These are phyloP conservation scores for Brotula barbata DNA, from an alignment of 2,797 vertebrate genomes.

Conservation along the genomic window DNA sequence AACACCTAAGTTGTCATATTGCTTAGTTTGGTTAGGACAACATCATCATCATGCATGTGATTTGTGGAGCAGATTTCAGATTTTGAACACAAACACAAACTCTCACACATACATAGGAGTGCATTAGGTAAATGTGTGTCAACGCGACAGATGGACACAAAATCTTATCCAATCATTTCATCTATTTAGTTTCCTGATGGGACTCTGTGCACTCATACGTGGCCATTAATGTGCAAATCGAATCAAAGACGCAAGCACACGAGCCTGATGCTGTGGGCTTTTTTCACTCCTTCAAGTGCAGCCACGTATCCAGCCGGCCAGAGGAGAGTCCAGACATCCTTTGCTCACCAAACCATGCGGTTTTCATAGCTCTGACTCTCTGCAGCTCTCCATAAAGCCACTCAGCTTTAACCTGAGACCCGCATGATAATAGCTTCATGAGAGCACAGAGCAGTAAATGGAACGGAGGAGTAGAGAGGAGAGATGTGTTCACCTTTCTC, in stretches of 20 bases:
- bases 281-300: slow-evolving; percentile 11
- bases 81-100: background rate
- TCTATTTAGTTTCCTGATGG: no score
- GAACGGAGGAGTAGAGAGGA: slow-evolving; percentile 47
- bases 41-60: slow-evolving; percentile 36
- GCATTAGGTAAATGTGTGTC: background rate
- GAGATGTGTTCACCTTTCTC: slow-evolving; percentile 59
- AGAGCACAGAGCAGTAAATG: slow-evolving; percentile 53
- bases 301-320: slow-evolving; percentile 7
- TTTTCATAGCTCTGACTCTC: slow-evolving; percentile 52
- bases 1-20: slow-evolving; percentile 66
- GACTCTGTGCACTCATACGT: no score
- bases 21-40: slow-evolving; percentile 49
- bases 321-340: slow-evolving; percentile 27
- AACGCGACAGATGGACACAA: no score
- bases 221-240: no score
- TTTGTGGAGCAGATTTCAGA: slow-evolving; percentile 57
- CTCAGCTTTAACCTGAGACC: slow-evolving; percentile 56
- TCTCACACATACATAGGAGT: slow-evolving; percentile 1
- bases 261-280: slow-evolving; percentile 25
- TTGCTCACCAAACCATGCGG: slow-evolving; percentile 26
- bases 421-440: slow-evolving; percentile 61
- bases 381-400: slow-evolving; percentile 52
- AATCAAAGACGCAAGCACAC: no score
- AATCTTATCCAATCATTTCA: no score